Evolutionary conservation across 2,113 vertebrate species (phyloP).

Genomic region (Calypte anna): DNA sequence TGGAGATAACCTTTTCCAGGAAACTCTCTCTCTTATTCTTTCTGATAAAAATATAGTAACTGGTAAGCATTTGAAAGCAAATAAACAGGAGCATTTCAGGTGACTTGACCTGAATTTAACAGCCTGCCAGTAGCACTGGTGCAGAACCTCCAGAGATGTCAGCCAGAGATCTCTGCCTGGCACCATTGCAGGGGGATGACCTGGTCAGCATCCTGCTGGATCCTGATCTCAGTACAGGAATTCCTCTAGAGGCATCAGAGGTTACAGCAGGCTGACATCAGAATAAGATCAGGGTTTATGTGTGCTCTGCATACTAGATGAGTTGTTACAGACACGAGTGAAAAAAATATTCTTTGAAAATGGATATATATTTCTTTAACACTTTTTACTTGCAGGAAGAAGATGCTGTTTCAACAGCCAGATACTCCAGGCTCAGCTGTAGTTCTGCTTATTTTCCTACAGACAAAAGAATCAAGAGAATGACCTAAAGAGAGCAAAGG

Average conservation of each 20-base stretch:
- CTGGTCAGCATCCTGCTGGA: neutral
- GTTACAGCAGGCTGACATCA: slow-evolving; percentile 1
- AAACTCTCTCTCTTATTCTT: slow-evolving; percentile 29
- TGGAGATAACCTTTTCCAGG: slow-evolving; percentile 66
- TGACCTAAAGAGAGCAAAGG: neutral
- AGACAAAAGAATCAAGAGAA: neutral
- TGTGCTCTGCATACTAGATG: slow-evolving; percentile 56
- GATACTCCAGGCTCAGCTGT: neutral
- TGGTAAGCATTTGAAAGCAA: slow-evolving; percentile 54
- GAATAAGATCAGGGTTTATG: neutral
- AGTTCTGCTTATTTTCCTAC: neutral
- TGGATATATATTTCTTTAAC: neutral
- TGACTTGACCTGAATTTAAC: slow-evolving; percentile 65
- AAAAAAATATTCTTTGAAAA: neutral
- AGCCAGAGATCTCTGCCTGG: neutral
- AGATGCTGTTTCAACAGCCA: neutral
- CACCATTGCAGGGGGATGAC: neutral
- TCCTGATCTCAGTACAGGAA: neutral
- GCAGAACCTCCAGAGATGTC: neutral
- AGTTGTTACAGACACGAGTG: slow-evolving; percentile 5
- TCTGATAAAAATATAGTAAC: slow-evolving; percentile 61
- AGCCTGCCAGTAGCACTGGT: neutral
- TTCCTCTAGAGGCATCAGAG: slow-evolving; percentile 10
- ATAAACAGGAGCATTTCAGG: slow-evolving; percentile 62
- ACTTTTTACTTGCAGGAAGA: neutral